phyloP scores from a whole-genome alignment of 2,797 vertebrate genomes.

The Eulemur coronatus region DNA sequence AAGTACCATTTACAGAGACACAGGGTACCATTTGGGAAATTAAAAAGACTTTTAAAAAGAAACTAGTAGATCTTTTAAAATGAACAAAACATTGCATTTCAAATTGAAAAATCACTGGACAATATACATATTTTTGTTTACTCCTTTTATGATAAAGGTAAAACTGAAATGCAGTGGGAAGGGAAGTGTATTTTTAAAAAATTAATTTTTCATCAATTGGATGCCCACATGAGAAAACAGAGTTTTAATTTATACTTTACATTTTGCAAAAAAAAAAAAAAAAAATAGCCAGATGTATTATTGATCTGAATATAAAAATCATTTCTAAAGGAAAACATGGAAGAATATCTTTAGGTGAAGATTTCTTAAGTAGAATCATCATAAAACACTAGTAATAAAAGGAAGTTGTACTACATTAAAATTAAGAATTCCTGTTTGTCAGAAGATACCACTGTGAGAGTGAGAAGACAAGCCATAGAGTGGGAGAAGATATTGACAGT shows the following conservation, averaged over 20 bases:
- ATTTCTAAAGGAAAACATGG: background rate
- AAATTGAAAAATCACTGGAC: background rate
- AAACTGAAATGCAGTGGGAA: background rate
- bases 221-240: background rate
- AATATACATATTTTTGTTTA: background rate
- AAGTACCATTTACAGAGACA: background rate
- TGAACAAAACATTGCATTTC: background rate
- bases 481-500: background rate
- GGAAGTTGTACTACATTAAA: background rate
- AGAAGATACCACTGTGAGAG: background rate
- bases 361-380: slow-evolving; percentile 5
- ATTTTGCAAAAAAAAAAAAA: background rate
- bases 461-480: background rate
- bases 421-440: background rate
- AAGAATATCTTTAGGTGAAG: background rate
- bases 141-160: background rate
- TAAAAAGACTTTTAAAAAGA: background rate
- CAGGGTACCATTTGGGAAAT: background rate
- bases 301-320: slow-evolving; percentile 3
- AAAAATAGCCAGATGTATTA: background rate
- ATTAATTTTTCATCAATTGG: background rate
- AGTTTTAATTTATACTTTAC: slow-evolving; percentile 20
- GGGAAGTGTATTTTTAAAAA: background rate
- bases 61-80: background rate
- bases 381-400: slow-evolving; percentile 23